Evolutionary conservation across 2,113 vertebrate genomes (phyloP), one percentile per base, ranked within the genome.

Genomic region (Climacteris rufus): DNA sequence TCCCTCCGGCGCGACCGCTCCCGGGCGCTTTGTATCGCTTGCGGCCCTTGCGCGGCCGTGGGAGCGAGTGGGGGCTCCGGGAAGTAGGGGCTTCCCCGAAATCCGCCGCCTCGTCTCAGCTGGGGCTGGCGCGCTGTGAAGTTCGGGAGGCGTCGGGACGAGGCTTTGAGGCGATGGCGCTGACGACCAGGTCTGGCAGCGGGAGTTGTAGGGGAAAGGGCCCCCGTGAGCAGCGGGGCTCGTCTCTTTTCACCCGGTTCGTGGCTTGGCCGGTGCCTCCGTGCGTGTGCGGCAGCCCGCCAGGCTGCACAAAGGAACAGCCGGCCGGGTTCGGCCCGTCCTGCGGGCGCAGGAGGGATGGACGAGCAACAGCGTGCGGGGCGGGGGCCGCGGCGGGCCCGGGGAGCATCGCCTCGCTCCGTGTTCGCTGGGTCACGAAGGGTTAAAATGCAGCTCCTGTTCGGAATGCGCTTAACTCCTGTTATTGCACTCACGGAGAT

Each of bases 11-110:
- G 56, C 61, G 65, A 61, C 90, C 42, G 81, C 88, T 89, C 77
- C 85, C 54, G 39, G 59, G 69, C 83, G 92, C 89, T 95, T 95
- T 96, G 92, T 95, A 92, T 83, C 57, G 57, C 63, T 57, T n/a
- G 63, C 50, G 54, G 53, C 39, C 40, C 71, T 35, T 54, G 88
- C 52, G 70, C 33, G 74, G 87, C 59, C 57, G 69, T 53, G 60
- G 70, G n/a, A 45, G 61, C 71, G 45, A 45, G 61, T 7, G 35
- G 33, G 11, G 35, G 40, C 69, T 61, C 9, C 25, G 68, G 39
- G 30, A 17, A 69, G n/a, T 7, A 9, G 4, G 68, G 87, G 60
- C 57, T 94, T 66, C 13, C 42, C 75, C 45, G 13, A 23, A 16
- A 39, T 11, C 59, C 44, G 11, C 40, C 24, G 40, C 35, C 50